These are phyloP conservation scores for Athene noctua DNA, from an alignment of 2,113 vertebrate genomes.

Conservation along the genomic window DNA sequence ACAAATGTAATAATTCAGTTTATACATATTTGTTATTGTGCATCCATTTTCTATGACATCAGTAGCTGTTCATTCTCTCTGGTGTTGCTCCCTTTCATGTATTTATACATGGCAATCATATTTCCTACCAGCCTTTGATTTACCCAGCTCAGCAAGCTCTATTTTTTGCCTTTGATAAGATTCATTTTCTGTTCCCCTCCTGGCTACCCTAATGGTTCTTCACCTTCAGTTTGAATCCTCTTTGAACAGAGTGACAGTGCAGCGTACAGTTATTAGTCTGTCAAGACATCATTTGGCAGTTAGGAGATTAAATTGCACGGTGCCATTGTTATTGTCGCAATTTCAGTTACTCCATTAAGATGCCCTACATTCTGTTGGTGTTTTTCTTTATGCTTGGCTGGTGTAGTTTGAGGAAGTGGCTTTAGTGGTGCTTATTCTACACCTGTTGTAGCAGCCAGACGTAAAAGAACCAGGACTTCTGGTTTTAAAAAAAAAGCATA, in stretches of 20 bases:
- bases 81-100: neutral
- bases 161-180: neutral
- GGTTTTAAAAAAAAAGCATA: neutral
- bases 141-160: neutral
- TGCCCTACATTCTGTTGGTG: neutral
- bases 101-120: neutral
- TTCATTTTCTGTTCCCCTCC: neutral
- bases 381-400: neutral
- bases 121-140: neutral
- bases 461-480: neutral
- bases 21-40: neutral
- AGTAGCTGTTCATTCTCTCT: neutral
- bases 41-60: neutral
- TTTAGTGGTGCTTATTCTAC: neutral
- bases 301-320: neutral
- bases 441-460: neutral
- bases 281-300: neutral
- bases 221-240: neutral
- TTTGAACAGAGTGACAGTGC: neutral
- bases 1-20: neutral
- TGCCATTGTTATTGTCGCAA: neutral
- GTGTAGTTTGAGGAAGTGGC: neutral
- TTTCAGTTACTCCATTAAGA: neutral
- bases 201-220: neutral
- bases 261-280: neutral